Conservation (phyloP, 2,888 invertebrate genomes). For the Adelphocoris suturalis region DNA sequence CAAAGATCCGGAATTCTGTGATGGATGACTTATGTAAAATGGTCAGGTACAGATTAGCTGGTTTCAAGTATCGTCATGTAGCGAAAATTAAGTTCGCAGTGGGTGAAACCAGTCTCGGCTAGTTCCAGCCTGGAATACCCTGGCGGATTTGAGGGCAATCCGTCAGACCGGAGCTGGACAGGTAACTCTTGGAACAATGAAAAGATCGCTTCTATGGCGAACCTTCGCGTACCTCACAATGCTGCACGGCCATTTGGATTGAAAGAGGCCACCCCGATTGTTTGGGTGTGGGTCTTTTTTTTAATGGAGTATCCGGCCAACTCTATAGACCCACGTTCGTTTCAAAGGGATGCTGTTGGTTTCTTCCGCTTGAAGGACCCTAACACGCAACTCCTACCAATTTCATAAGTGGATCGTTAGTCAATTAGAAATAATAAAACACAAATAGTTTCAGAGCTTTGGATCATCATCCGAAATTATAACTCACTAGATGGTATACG, state of each 20-base stretch:
- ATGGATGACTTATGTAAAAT: not conserved
- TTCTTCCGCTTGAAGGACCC: too few species aligned
- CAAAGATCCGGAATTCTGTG: too few species aligned
- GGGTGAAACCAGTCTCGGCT: not conserved
- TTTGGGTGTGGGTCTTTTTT: constrained; percentile 16
- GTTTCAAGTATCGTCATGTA: not conserved
- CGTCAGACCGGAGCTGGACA: not conserved
- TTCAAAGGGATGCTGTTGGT: too few species aligned
- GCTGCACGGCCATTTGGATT: not conserved
- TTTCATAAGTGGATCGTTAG: too few species aligned
- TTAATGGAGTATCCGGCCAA: constrained; percentile 10
- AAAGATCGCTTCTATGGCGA: not conserved
- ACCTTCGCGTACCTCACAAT: not conserved
- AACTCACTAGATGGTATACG: too few species aligned
- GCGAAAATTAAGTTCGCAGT: not conserved
- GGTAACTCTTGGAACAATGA: not conserved
- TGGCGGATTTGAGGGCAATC: not conserved
- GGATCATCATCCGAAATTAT: too few species aligned
- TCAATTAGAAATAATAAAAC: too few species aligned
- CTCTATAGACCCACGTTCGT: not conserved
- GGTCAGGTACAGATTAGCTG: not conserved
- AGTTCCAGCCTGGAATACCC: not conserved
- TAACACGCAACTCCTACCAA: too few species aligned
- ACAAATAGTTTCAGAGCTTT: too few species aligned
- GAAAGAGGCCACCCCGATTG: constrained; percentile 4